phyloP scores from a whole-genome alignment of 2,113 vertebrate genomes.

The Cynopterus brachyotis region DNA sequence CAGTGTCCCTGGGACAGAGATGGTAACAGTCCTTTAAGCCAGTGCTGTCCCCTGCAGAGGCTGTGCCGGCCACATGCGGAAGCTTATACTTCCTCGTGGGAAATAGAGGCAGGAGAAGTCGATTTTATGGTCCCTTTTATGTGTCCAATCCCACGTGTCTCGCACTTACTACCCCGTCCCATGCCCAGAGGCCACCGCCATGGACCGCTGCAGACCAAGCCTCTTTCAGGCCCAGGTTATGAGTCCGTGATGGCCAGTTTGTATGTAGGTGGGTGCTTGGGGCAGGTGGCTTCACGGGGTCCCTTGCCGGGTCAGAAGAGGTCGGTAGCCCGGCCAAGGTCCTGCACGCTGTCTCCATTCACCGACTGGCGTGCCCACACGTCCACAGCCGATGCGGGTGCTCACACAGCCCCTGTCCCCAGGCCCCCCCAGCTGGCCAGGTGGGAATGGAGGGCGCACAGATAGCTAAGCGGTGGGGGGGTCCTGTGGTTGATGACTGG shows the following conservation, averaged over 20 bases:
- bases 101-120: not conserved
- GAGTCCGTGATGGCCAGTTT: not conserved
- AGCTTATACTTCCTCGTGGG: not conserved
- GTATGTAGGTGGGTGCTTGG: accelerated
- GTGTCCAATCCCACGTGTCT: not conserved
- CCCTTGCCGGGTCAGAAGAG: not conserved
- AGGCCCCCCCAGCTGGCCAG: not conserved
- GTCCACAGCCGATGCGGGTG: accelerated
- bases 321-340: not conserved
- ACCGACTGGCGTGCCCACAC: accelerated
- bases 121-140: not conserved
- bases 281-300: not conserved
- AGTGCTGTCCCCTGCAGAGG: accelerated
- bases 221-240: not conserved
- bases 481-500: accelerated
- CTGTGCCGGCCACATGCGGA: accelerated
- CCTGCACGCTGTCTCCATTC: not conserved
- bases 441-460: not conserved
- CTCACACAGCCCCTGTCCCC: not conserved
- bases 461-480: not conserved
- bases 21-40: accelerated
- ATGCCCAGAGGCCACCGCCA: accelerated
- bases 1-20: accelerated
- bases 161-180: too few relatives aligned
- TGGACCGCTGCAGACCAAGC: not conserved